Conservation (phyloP, 2,797 vertebrate species). For the Acanthornis magna region DNA sequence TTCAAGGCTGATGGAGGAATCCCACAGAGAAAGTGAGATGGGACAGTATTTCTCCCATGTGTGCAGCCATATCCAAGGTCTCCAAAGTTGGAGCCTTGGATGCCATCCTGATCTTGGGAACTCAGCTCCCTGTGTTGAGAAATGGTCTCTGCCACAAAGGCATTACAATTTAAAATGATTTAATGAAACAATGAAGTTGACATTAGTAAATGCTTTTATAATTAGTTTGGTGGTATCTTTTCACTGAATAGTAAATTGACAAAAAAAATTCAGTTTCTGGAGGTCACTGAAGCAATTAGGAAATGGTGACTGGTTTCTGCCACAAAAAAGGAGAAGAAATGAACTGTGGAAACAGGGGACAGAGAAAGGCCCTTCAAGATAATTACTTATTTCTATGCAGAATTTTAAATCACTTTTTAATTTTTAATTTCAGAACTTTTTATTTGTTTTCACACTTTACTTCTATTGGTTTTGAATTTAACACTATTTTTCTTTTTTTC, state of each 20-base stretch:
- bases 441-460: background rate
- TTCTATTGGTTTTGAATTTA: background rate
- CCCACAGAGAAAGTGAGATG: background rate
- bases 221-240: background rate
- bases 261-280: background rate
- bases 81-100: background rate
- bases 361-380: background rate
- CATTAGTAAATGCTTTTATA: background rate
- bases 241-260: background rate
- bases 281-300: slow-evolving; percentile 2
- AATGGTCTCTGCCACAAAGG: background rate
- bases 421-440: background rate
- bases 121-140: background rate
- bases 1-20: background rate
- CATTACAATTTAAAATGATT: background rate
- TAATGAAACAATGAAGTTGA: background rate
- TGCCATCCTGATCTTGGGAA: background rate
- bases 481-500: background rate
- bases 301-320: background rate
- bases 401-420: background rate
- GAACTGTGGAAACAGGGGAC: background rate
- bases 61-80: background rate
- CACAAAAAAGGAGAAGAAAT: background rate
- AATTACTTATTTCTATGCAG: background rate
- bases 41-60: background rate